Evolutionary conservation across 2,797 vertebrate species (phyloP).

Genomic region (Phalanger gymnotis): DNA sequence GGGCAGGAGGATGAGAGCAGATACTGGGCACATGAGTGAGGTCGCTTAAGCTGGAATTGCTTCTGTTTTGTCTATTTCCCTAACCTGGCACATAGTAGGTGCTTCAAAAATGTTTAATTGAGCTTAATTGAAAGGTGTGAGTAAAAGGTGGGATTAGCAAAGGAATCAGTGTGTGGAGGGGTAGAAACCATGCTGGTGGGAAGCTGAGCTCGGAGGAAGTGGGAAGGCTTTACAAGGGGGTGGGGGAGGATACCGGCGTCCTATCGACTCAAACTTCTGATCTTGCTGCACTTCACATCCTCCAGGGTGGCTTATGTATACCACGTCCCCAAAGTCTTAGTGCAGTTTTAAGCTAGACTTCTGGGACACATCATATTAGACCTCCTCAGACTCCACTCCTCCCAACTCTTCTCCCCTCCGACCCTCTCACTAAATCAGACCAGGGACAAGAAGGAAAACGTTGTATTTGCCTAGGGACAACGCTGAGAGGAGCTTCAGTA

Average conservation of each 20-base stretch:
- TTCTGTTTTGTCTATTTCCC: background rate
- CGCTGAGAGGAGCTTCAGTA: background rate
- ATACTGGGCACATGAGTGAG: background rate
- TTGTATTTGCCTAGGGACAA: background rate
- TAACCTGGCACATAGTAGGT: background rate
- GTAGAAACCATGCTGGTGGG: background rate
- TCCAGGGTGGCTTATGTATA: background rate
- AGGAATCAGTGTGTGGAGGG: background rate
- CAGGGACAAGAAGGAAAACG: background rate
- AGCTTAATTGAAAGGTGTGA: background rate
- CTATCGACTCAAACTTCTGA: background rate
- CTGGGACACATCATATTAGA: background rate
- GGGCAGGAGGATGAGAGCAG: background rate
- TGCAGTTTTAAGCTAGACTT: background rate
- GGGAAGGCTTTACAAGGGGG: background rate
- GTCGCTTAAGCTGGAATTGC: background rate
- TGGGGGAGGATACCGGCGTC: background rate
- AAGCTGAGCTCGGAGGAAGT: background rate
- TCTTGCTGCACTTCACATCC: background rate
- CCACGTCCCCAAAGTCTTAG: background rate
- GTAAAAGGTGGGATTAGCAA: background rate
- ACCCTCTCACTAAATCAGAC: background rate
- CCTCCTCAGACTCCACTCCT: background rate
- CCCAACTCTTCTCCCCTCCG: background rate
- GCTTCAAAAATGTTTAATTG: background rate